Evolutionary conservation across 35 echinoderm and acorn worm genomes (phyloP).

Genomic region (Apostichopus japonicus): DNA sequence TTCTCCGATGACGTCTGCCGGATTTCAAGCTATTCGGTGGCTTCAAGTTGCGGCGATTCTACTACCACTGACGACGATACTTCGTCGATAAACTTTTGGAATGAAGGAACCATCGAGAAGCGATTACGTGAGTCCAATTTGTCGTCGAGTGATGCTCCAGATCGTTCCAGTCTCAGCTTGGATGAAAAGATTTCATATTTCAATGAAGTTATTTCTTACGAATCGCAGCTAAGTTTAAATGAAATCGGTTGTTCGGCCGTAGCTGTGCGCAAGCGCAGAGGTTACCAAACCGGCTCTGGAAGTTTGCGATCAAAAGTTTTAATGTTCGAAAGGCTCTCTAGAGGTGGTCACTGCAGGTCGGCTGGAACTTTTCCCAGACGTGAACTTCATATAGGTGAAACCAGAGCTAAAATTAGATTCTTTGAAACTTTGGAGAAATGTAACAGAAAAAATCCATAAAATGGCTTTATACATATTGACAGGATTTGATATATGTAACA

Average conservation of each 20-base stretch:
- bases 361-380: neutral
- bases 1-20: conserved; percentile 89
- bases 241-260: too few species aligned
- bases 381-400: neutral
- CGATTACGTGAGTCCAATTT: neutral
- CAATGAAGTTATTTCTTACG: neutral
- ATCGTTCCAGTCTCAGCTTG: conserved; percentile 18
- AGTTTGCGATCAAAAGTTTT: conserved; percentile 20
- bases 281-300: neutral
- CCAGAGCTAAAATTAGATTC: conserved; percentile 37
- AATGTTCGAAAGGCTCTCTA: conserved; percentile 24
- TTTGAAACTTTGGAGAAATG: conserved; percentile 43
- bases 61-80: neutral
- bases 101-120: neutral
- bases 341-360: neutral
- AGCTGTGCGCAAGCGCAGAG: neutral
- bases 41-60: neutral
- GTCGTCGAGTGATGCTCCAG: neutral
- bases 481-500: too few species aligned
- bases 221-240: neutral
- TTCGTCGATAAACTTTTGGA: too few species aligned
- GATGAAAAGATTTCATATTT: conserved; percentile 42
- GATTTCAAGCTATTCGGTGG: conserved; percentile 10
- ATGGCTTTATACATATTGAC: too few species aligned
- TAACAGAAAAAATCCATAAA: neutral